Percentiles rank a stretch among this genome's conserved stretches.
These are phyloP conservation scores for Pteropus alecto DNA, from an alignment of 2,113 vertebrate species.

Conservation along the genomic window DNA sequence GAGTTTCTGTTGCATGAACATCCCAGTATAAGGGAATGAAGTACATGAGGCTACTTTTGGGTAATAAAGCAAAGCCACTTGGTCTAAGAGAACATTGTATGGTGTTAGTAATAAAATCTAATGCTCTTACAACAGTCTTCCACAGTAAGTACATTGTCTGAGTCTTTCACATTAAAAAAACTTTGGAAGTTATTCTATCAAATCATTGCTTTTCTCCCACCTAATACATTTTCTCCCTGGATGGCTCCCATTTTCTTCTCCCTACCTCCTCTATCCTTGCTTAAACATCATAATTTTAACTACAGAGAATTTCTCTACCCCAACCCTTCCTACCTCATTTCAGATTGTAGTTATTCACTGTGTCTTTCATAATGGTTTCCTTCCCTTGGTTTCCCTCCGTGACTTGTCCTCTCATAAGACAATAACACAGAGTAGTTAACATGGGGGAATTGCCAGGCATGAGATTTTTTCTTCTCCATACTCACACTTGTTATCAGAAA, in stretches of 20 bases:
- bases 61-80: background rate
- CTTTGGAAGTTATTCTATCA: background rate
- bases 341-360: background rate
- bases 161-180: background rate
- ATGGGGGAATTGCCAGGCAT: background rate
- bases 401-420: background rate
- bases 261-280: background rate
- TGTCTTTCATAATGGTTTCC: background rate
- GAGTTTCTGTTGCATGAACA: background rate
- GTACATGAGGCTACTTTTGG: background rate
- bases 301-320: background rate
- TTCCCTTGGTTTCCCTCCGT: background rate
- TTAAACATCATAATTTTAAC: background rate
- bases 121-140: background rate
- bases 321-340: background rate
- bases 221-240: background rate
- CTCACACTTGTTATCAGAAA: background rate
- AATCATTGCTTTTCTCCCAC: background rate
- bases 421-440: background rate
- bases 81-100: accelerated
- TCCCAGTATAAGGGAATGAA: background rate
- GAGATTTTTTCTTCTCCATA: background rate
- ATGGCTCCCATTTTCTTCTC: background rate
- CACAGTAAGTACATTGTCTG: background rate
- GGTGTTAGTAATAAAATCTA: background rate